These are phyloP conservation scores for Dicentrarchus labrax DNA, from an alignment of 2,113 vertebrate species.

Conservation along the genomic window DNA sequence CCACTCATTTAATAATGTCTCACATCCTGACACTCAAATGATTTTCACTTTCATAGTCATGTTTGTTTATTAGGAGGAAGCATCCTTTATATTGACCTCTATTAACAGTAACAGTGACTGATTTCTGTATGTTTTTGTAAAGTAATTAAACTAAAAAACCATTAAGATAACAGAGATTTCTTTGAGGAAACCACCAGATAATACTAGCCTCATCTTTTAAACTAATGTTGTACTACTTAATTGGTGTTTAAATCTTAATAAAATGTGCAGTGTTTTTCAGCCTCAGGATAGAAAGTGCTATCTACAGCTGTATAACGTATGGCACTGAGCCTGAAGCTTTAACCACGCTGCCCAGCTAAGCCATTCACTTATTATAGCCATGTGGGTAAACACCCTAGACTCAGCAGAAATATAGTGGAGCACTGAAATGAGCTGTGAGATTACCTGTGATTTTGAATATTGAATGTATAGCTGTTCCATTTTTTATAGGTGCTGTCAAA, in stretches of 20 bases:
- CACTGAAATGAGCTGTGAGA: slow-evolving; percentile 46
- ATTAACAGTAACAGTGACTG: no score
- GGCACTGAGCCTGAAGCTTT: slow-evolving; percentile 54
- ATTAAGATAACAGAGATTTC: not conserved
- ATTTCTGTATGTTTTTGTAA: not conserved
- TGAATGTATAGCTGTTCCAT: slow-evolving; percentile 30
- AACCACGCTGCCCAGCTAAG: slow-evolving; percentile 38
- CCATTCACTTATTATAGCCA: slow-evolving; percentile 50
- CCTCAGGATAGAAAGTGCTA: slow-evolving; percentile 27
- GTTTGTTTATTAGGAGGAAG: no score
- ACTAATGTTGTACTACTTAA: slow-evolving; percentile 37
- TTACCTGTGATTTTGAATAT: slow-evolving; percentile 53
- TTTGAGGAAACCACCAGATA: not conserved
- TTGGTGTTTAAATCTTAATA: slow-evolving; percentile 52
- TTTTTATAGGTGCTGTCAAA: slow-evolving; percentile 61
- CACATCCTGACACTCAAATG: no score
- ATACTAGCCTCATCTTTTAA: not conserved
- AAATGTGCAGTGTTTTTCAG: slow-evolving; percentile 44
- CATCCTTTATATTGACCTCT: no score
- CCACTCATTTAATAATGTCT: no score
- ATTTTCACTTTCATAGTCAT: no score
- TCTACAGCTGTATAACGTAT: slow-evolving; percentile 45
- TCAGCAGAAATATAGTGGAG: slow-evolving; percentile 68
- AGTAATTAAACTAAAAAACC: not conserved
- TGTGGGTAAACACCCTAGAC: slow-evolving; percentile 55